phyloP scores from a whole-genome alignment of 1,140 invertebrate genomes.

The Drosophila trapezifrons region DNA sequence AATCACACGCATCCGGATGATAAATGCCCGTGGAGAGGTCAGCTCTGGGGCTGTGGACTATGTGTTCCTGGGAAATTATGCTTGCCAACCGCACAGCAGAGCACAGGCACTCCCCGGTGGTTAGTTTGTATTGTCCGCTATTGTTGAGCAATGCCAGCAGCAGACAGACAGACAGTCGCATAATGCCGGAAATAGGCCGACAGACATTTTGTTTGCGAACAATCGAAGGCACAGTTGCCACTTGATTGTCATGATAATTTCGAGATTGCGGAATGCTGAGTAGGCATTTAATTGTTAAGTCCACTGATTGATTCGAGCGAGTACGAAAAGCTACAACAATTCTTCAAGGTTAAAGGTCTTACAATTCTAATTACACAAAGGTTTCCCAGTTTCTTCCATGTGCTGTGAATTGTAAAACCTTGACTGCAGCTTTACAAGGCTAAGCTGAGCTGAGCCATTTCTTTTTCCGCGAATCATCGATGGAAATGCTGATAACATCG shows the following conservation, averaged over 20 bases:
- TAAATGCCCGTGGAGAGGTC: constrained; percentile 39
- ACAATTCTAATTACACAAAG: background rate
- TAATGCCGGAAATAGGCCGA: constrained; percentile 32
- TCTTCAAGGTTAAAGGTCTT: background rate
- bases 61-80: constrained; percentile 43
- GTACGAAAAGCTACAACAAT: background rate
- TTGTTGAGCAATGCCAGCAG: constrained; percentile 4
- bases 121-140: constrained; percentile 35
- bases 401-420: background rate
- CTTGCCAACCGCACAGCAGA: constrained; percentile 23
- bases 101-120: constrained; percentile 13
- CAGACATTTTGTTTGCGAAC: constrained; percentile 38
- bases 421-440: constrained; percentile 4
- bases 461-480: background rate
- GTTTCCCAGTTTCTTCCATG: background rate
- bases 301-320: background rate
- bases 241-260: constrained; percentile 42
- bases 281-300: constrained; percentile 35
- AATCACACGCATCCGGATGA: constrained; percentile 46
- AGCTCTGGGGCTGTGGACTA: background rate
- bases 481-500: constrained; percentile 1
- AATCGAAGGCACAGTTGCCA: constrained; percentile 8
- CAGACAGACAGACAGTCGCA: constrained; percentile 5
- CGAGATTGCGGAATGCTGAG: constrained; percentile 9
- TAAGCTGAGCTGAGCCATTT: background rate